Evolutionary conservation across 2,113 vertebrate genomes (phyloP).

Genomic region (Chaetura pelagica): DNA sequence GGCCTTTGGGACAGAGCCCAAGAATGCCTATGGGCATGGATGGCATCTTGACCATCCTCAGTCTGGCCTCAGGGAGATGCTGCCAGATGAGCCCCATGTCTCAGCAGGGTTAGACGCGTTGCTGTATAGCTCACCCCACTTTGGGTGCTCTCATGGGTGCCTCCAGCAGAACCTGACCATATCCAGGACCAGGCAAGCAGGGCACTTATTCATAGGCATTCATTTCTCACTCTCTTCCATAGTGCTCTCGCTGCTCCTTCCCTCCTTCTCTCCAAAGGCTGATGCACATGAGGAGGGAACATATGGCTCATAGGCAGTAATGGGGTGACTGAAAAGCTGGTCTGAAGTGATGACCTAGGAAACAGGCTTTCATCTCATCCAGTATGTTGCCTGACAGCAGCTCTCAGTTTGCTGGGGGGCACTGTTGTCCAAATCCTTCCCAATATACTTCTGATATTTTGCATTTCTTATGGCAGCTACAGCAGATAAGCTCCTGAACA

Average conservation of each 20-base stretch:
- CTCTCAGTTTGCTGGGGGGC: not conserved
- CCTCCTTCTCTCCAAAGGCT: not conserved
- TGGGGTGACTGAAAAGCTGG: not conserved
- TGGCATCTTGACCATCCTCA: not conserved
- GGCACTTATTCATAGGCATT: not conserved
- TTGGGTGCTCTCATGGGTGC: not conserved
- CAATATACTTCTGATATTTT: not conserved
- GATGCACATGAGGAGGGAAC: not conserved
- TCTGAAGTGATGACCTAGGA: not conserved
- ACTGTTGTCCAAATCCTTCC: not conserved
- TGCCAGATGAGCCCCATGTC: not conserved
- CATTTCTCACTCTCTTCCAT: not conserved
- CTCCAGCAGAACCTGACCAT: not conserved
- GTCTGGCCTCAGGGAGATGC: not conserved
- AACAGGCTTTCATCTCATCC: not conserved
- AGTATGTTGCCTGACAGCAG: not conserved
- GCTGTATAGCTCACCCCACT: not conserved
- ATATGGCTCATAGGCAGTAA: not conserved
- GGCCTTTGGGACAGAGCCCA: not conserved
- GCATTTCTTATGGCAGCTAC: not conserved
- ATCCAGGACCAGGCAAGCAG: not conserved
- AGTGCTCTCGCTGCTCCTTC: not conserved
- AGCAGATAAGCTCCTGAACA: conserved; percentile 23
- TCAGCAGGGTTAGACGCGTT: not conserved
- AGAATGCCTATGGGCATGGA: not conserved